Base-by-base conservation (phyloP, 2,888 invertebrate genomes). In the Drosophila barbarae region DNA sequence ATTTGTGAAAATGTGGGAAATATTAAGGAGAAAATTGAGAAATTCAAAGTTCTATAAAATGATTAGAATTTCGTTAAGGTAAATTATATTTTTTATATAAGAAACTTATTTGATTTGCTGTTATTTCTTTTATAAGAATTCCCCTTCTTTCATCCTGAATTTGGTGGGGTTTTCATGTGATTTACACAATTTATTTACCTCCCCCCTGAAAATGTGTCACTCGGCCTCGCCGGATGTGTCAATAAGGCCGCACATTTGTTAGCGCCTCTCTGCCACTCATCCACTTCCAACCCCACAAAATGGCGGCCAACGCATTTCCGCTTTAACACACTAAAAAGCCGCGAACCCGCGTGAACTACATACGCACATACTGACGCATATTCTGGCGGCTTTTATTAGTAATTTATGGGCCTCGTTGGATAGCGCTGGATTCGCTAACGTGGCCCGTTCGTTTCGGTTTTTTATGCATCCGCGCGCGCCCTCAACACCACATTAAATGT, bases 401-500 rank as follows among this genome's bases (percentile, higher is more conserved):
- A 79, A 82, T 82, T 82, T 77, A 82, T 82, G 73, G 51, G 61
- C 34, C 67, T 53, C 55, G 70, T 61, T 57, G 44, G 52, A 61
- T 49, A 41, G 41, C 32, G 36, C 15, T 23, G 26, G 26, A 26
- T 30, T 53, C 41, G 44, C n/a, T 34, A 30, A 30, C 52, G 46
- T 8, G 7, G 46, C 13, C 21, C 21, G 30, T 18, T 32, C 8
- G 30, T 32, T 49, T 49, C 39, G 51, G 44, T 59, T 71, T 70
- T 65, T 69, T 77, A 73, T 76, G 77, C 71, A 56, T 57, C 50
- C 60, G 60, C 60, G 67, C 71, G 55, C 69, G 53, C 58, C 63
- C 71, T 78, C 71, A 68, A 76, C 78, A 79, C 79, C 79, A 63
- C 82, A 76, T 78, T 74, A 73, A 81, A 77, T 79, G 69, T 70